phyloP scores from a whole-genome alignment of 2,797 vertebrate species.

The Karalla daura region DNA sequence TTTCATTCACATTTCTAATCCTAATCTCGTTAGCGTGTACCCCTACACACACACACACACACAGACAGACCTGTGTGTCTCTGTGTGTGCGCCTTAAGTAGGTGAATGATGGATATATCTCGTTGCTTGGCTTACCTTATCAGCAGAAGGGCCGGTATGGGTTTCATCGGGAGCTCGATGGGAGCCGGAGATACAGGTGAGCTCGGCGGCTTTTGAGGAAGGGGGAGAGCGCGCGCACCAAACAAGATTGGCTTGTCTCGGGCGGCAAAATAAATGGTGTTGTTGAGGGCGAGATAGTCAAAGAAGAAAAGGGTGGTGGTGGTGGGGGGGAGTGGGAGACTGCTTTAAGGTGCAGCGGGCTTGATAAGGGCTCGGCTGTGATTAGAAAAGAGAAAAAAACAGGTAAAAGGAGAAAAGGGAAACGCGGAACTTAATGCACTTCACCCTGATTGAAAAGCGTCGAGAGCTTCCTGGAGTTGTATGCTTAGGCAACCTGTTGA shows the following conservation, averaged over 20 bases:
- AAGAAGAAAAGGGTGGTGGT: constrained; percentile 72
- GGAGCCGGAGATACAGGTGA: constrained; percentile 77
- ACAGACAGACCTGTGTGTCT: constrained; percentile 15
- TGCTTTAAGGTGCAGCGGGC: constrained; percentile 59
- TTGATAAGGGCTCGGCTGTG: constrained; percentile 68
- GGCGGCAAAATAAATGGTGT: constrained; percentile 74
- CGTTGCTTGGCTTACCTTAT: constrained; percentile 76
- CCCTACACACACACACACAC: neutral
- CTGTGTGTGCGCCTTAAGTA: constrained; percentile 56
- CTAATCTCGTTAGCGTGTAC: constrained; percentile 63
- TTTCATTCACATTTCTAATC: constrained; percentile 71
- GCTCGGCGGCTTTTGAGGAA: constrained; percentile 70
- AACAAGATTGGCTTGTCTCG: constrained; percentile 82
- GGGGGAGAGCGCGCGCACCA: constrained; percentile 68
- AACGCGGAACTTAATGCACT: constrained; percentile 50
- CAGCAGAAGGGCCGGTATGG: constrained; percentile 75
- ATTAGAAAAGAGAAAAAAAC: constrained; percentile 66
- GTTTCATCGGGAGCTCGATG: constrained; percentile 78
- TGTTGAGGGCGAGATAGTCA: constrained; percentile 73
- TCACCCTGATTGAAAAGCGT: constrained; percentile 63
- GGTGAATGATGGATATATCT: constrained; percentile 82
- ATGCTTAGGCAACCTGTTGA: constrained; percentile 7
- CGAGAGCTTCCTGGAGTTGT: constrained; percentile 45
- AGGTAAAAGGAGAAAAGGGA: constrained; percentile 19
- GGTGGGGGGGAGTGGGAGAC: no score